Evolutionary conservation across 92 coral and sea anemone species (phyloP).

Genomic region (Chrysogorgia sp.): DNA sequence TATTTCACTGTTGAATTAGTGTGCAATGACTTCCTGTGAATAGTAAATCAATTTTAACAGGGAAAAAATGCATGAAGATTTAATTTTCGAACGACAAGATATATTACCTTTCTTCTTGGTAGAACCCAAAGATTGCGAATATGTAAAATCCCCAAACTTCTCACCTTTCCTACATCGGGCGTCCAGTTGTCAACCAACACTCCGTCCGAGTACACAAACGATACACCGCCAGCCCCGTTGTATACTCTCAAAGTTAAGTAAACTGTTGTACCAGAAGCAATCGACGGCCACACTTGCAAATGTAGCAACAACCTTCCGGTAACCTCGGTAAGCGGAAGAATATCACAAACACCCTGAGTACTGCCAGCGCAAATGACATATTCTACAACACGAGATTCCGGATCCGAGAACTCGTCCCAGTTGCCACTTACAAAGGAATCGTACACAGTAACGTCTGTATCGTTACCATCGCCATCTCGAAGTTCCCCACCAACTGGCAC

Average conservation of each 20-base stretch:
- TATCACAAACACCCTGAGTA: conserved; percentile 74
- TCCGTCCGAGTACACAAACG: conserved; percentile 77
- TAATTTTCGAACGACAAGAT: no score
- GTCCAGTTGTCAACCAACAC: conserved; percentile 76
- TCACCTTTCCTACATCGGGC: conserved; percentile 76
- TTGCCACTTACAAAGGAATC: conserved; percentile 80
- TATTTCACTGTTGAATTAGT: no score
- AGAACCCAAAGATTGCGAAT: no score
- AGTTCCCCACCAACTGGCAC: conserved; percentile 72
- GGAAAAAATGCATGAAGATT: no score
- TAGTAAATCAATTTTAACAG: no score
- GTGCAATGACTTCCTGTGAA: no score
- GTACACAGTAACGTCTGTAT: conserved; percentile 69
- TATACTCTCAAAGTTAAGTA: conserved; percentile 70
- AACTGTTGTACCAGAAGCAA: conserved; percentile 74
- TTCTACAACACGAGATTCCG: conserved; percentile 73
- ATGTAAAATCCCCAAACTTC: no score
- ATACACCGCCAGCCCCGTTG: conserved; percentile 80
- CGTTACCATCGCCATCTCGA: conserved; percentile 74
- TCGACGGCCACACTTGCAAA: conserved; percentile 73
- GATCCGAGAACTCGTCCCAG: conserved; percentile 87
- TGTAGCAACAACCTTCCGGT: conserved; percentile 48
- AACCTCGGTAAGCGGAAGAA: conserved; percentile 63
- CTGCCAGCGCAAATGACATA: conserved; percentile 92
- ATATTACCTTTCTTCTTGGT: no score